phyloP scores from a whole-genome alignment of 2,888 invertebrate species.

The Brachyopa scutellaris region DNA sequence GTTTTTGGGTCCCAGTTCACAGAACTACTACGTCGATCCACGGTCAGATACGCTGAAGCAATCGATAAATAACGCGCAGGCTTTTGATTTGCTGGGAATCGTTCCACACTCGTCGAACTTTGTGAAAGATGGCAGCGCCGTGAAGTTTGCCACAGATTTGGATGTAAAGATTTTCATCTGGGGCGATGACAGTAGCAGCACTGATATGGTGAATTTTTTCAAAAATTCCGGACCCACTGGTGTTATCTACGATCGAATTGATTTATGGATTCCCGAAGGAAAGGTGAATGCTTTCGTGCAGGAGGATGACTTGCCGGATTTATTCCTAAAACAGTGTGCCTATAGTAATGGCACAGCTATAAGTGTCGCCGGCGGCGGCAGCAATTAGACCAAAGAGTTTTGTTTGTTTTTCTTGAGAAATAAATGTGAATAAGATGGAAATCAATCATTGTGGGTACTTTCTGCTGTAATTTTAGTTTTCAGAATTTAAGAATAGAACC shows the following conservation, averaged over 20 bases:
- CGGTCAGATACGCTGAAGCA: conserved; percentile 90
- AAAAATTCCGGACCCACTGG: conserved; percentile 94
- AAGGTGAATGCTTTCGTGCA: conserved; percentile 75
- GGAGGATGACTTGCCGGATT: conserved; percentile 77
- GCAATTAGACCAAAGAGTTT: neutral
- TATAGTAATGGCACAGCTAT: conserved; percentile 27
- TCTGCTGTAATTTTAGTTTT: too few relatives aligned
- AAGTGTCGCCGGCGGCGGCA: neutral
- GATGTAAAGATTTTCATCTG: conserved; percentile 95
- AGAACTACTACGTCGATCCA: conserved; percentile 87
- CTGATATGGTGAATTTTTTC: conserved; percentile 90
- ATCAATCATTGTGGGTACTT: neutral
- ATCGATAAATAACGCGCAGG: conserved; percentile 91
- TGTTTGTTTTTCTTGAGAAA: conserved; percentile 18
- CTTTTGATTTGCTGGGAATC: conserved; percentile 92
- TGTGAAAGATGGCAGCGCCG: conserved; percentile 89
- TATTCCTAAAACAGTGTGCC: conserved; percentile 78
- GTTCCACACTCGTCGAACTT: conserved; percentile 96
- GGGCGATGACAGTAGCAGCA: conserved; percentile 97
- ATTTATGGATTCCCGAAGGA: conserved; percentile 80
- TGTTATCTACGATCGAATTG: conserved; percentile 96
- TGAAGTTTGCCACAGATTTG: conserved; percentile 87
- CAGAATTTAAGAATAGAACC: too few relatives aligned
- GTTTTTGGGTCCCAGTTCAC: conserved; percentile 87
- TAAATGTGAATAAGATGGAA: conserved; percentile 18